Conservation (phyloP, 2,888 invertebrate genomes). For the Ischnura elegans region DNA sequence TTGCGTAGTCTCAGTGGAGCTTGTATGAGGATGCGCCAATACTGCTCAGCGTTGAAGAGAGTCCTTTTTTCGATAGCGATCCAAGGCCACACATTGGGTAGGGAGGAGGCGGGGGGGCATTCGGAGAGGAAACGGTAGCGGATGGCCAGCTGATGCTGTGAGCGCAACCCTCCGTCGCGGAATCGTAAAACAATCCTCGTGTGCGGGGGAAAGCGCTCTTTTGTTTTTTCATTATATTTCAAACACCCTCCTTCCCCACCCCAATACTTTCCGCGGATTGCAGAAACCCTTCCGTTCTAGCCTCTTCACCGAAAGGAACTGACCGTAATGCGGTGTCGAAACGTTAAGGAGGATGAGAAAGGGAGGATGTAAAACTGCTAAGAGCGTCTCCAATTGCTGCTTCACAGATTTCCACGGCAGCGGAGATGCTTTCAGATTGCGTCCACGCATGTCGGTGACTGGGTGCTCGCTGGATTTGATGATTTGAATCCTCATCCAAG, state of each 20-base stretch:
- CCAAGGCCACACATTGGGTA: background rate
- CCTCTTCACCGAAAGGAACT: background rate
- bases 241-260: background rate
- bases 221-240: constrained; percentile 27
- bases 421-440: too few relatives aligned
- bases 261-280: background rate
- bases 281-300: background rate
- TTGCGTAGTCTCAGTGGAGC: too few relatives aligned
- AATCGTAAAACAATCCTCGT: constrained; percentile 31
- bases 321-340: constrained; percentile 27
- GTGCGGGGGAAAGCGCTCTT: constrained; percentile 14
- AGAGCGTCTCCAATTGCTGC: background rate
- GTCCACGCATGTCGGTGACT: too few relatives aligned
- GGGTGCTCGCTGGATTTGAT: too few relatives aligned
- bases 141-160: background rate
- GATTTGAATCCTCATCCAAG: too few relatives aligned
- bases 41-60: background rate
- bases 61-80: background rate
- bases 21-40: too few relatives aligned
- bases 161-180: background rate
- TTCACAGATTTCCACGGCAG: too few relatives aligned
- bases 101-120: background rate
- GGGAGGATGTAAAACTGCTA: background rate
- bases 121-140: background rate
- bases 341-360: background rate